phyloP scores from a whole-genome alignment of 2,797 vertebrate species.

The Chrysocyon brachyurus region DNA sequence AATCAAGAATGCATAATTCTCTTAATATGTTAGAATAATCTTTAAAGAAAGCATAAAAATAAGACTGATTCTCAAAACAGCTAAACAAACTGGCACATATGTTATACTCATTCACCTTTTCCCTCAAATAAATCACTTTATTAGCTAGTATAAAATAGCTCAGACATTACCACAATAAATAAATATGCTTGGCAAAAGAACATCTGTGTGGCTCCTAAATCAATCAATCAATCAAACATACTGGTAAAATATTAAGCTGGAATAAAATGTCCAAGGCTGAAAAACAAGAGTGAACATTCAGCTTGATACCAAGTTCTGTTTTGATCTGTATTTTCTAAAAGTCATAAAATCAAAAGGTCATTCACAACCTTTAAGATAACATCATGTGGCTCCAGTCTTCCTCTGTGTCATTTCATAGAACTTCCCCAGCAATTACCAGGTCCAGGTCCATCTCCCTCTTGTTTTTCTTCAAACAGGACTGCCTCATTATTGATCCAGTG shows the following conservation, averaged over 20 bases:
- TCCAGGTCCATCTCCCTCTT: neutral
- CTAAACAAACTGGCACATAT: constrained; percentile 85
- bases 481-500: neutral
- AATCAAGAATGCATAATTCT: constrained; percentile 73
- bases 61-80: constrained; percentile 83
- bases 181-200: constrained; percentile 87
- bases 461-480: neutral
- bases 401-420: neutral
- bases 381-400: neutral
- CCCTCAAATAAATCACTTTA: constrained; percentile 88
- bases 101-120: constrained; percentile 88
- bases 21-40: constrained; percentile 83
- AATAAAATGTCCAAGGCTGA: constrained; percentile 67
- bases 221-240: constrained; percentile 82
- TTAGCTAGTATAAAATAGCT: constrained; percentile 86
- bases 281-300: constrained; percentile 30
- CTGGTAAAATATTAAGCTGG: constrained; percentile 69
- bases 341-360: constrained; percentile 7
- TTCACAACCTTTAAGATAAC: neutral
- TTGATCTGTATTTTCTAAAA: constrained; percentile 16
- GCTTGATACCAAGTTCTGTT: constrained; percentile 47
- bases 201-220: constrained; percentile 82
- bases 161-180: constrained; percentile 89
- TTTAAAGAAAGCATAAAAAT: constrained; percentile 82
- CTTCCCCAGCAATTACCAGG: no score